Base-by-base conservation (phyloP, 2,888 invertebrate genomes). In the Sialis lutaria region DNA sequence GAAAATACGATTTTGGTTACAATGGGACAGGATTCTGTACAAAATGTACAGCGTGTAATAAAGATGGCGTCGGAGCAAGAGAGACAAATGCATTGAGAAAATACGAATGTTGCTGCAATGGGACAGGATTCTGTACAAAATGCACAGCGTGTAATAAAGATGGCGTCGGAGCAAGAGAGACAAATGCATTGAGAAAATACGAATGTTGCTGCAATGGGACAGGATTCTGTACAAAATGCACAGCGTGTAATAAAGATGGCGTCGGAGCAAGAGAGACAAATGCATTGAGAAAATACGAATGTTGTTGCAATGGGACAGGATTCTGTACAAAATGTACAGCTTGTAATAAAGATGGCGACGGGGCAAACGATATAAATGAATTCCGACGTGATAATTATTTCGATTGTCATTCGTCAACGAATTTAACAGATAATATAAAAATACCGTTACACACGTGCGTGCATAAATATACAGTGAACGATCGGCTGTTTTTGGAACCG, bases 321-420 rank as follows among this genome's bases (percentile, higher is more conserved):
- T 12, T 6, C 7, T 10, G 12, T 37, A 37, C n/a, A 1, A 12
- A 37, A 37, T n/a, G 35, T 3, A 37, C 7, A 1, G 37, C 2
- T 8, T 6, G 6, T 10, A 6, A 37, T 2, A 12, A 37, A 6
- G 37, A 8, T 37, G 2, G 8, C 22, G 43, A 51, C 35, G 51
- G 50, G 33, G 34, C 58, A 8, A 50, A 51, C 6, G 55, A 60
- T 7, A 32, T 63, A 12, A 54, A 64, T 50, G 64, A 68, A 52
- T 77, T 76, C 52, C 64, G 77, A 9, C 61, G 67, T 2, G 63
- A 70, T 6, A 73, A 77, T 54, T 78, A 72, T 54, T 77, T 76
- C 49, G 76, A 77, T 52, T 74, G 74, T n/a, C 75, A 75, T 55
- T 73, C 74, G 1, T 67, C 68, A 2, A 64, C 59, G 56, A 63